A percentile compares a stretch with the other conserved stretches of the same genome.
Conservation (phyloP, 2,797 vertebrate species). For the Chanos chanos region DNA sequence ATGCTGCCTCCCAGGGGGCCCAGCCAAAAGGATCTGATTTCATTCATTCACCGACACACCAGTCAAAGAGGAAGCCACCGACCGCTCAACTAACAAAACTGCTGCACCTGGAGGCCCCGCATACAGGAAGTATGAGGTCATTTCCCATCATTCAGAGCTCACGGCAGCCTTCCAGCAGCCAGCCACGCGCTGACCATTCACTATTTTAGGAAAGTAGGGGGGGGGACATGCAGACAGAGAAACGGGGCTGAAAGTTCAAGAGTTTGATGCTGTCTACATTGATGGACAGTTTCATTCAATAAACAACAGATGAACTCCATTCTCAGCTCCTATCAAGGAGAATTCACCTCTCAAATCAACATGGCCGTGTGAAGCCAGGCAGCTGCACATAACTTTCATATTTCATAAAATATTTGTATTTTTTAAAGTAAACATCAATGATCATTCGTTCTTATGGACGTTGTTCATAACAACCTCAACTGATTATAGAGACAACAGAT, state of each 20-base stretch:
- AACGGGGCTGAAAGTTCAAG: conserved; percentile 17
- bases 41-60: conserved; percentile 33
- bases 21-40: conserved; percentile 38
- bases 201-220: conserved; percentile 8
- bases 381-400: background rate
- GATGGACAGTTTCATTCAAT: too few relatives aligned
- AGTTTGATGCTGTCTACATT: too few relatives aligned
- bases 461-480: too few relatives aligned
- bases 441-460: too few relatives aligned
- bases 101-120: conserved; percentile 67
- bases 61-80: conserved; percentile 39
- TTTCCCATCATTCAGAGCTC: conserved; percentile 61
- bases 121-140: conserved; percentile 72
- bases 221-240: conserved; percentile 13
- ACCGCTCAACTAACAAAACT: conserved; percentile 49
- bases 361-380: too few relatives aligned
- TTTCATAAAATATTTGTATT: too few relatives aligned
- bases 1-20: conserved; percentile 28
- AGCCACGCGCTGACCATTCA: conserved; percentile 54
- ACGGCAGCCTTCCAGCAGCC: conserved; percentile 55
- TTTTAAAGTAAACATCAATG: too few relatives aligned
- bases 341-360: too few relatives aligned
- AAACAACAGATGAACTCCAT: too few relatives aligned
- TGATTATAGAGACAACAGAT: too few relatives aligned
- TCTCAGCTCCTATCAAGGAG: too few relatives aligned